phyloP scores from a whole-genome alignment of 2,113 vertebrate species.

The Engraulis encrasicolus region DNA sequence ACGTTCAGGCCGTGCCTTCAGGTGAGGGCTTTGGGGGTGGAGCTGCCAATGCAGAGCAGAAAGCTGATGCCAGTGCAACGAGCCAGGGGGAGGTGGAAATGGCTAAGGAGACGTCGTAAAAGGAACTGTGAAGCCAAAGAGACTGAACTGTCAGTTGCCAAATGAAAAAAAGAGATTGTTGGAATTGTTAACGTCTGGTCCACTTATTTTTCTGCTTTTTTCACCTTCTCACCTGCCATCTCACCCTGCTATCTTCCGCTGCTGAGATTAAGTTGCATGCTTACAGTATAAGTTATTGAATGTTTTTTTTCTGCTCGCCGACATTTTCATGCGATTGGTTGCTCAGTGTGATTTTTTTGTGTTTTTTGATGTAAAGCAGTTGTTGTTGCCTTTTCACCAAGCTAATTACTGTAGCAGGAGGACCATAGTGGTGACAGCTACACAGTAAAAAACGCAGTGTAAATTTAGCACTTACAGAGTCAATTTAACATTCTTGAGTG shows the following conservation, averaged over 20 bases:
- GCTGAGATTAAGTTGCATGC: constrained; percentile 87
- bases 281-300: constrained; percentile 76
- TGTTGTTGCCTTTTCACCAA: constrained; percentile 72
- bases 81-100: constrained; percentile 64
- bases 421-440: constrained; percentile 60
- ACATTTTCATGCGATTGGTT: constrained; percentile 68
- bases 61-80: constrained; percentile 70
- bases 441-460: too few relatives aligned
- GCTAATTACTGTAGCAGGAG: constrained; percentile 65
- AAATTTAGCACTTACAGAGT: too few relatives aligned
- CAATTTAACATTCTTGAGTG: too few relatives aligned
- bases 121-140: constrained; percentile 49
- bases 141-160: constrained; percentile 16
- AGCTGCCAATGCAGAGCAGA: constrained; percentile 49
- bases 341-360: constrained; percentile 67
- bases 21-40: constrained; percentile 43
- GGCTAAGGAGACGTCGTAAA: constrained; percentile 71
- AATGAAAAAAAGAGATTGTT: neutral
- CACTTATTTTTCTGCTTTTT: neutral
- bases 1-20: constrained; percentile 22
- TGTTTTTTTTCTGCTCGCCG: constrained; percentile 72
- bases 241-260: constrained; percentile 50
- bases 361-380: constrained; percentile 67
- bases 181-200: neutral
- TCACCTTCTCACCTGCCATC: constrained; percentile 14